Base-by-base conservation (phyloP, 2,888 invertebrate genomes). In the Pogonocherus hispidulus region DNA sequence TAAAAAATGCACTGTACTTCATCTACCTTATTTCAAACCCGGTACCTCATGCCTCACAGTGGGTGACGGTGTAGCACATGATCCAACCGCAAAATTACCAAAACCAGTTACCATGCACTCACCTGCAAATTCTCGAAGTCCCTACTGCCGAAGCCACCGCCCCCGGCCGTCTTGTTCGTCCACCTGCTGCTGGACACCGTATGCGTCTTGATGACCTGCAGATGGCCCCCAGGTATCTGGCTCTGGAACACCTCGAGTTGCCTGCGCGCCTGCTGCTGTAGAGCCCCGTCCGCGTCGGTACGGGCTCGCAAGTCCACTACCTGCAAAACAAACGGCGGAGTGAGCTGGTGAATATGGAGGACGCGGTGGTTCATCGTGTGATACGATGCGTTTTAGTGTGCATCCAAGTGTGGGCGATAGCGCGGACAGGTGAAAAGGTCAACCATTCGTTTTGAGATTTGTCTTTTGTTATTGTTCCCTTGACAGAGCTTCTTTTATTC, bases 161-260 rank as follows among this genome's bases (percentile, higher is more conserved):
- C 44, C 16, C 41, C 35, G 22, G 57, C 8, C 54, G 11, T 69
- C 54, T 76, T 79, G 68, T 69, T 69, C 46, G 73, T 62, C 73
- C 84, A 84, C 71, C 82, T 84, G 73, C 84, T 85, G 68, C 82
- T 83, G 20, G 84, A 83, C 19, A 83, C 82, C 44, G 84, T 82
- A 51, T 84, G 90, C 84, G 92, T 90, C 76, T 92, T 90, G 87
- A 93, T 89, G 72, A 93, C 92, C 79, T 92, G 91, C 80, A 93
- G 87, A 27, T 89, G 89, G 54, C 91, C 90, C 5, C 90, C 91
- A 49, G 92, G 91, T 70, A 89, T 90, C 81, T 90, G 91, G 60
- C 91, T 89, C 81, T 92, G 89, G 74, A 92, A 87, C 78, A 93
- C 92, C 85, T 93, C 93, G 87, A 93, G 88, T 74, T 87, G 87